phyloP scores from a whole-genome alignment of 2,113 vertebrate genomes.

The Nasalis larvatus region DNA sequence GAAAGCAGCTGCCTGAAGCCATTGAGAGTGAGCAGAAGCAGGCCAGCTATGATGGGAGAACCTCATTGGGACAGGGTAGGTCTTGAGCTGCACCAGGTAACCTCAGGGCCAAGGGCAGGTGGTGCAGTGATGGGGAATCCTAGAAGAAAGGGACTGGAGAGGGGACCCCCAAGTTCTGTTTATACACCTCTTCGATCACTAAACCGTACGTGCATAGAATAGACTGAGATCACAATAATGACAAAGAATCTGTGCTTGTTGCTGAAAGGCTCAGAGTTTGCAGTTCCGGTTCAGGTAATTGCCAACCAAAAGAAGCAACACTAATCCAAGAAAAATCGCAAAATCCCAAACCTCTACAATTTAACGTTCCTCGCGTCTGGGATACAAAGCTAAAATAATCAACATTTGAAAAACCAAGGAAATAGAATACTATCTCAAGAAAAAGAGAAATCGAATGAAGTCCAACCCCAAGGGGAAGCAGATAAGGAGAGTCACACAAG shows the following conservation, averaged over 20 bases:
- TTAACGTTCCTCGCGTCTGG: neutral
- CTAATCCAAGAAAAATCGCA: neutral
- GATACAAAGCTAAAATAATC: neutral
- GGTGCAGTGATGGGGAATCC: neutral
- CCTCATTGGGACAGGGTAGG: neutral
- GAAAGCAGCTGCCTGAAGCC: neutral
- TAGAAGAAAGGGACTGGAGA: neutral
- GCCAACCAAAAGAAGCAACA: neutral
- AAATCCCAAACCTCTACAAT: neutral
- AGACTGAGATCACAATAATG: neutral
- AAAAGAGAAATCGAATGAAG: neutral
- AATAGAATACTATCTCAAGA: neutral
- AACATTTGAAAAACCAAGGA: neutral
- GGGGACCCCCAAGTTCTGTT: neutral
- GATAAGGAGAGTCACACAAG: neutral
- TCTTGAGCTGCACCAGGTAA: neutral
- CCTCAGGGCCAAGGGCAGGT: neutral
- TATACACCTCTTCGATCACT: accelerated
- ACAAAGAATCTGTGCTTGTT: neutral
- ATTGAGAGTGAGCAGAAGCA: neutral
- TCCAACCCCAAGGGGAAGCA: neutral
- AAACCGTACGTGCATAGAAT: accelerated
- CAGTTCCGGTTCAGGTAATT: neutral
- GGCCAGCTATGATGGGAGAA: neutral
- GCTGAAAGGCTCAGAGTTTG: neutral